A percentile compares a stretch with the other conserved stretches of the same genome.
Conservation (phyloP, 2,888 invertebrate species). For the Melanostoma scalare region DNA sequence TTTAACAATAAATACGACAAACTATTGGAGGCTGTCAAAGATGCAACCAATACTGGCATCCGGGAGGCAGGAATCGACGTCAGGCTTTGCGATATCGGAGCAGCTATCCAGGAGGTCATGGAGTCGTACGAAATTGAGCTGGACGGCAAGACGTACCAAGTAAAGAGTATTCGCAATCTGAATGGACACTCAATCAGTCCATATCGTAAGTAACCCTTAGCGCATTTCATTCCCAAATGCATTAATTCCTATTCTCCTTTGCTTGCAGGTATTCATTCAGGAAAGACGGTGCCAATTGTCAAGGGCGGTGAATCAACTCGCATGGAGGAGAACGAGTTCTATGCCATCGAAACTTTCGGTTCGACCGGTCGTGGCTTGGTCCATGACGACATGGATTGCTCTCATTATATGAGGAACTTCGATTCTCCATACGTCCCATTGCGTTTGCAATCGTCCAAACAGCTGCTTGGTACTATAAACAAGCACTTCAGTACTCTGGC, state of each 20-base stretch:
- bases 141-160: constrained; percentile 97
- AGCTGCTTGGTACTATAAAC: constrained; percentile 94
- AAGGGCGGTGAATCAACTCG: constrained; percentile 98
- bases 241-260: not conserved
- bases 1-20: constrained; percentile 98
- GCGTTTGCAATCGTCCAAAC: constrained; percentile 95
- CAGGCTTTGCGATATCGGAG: constrained; percentile 97
- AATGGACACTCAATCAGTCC: constrained; percentile 99
- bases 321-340: constrained; percentile 99
- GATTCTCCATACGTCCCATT: constrained; percentile 96
- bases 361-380: constrained; percentile 97
- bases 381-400: constrained; percentile 99
- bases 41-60: constrained; percentile 99
- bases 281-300: constrained; percentile 99
- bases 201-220: constrained; percentile 88
- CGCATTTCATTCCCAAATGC: not conserved
- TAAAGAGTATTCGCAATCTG: constrained; percentile 98
- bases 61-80: constrained; percentile 98
- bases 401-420: constrained; percentile 99
- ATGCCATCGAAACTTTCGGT: constrained; percentile 99
- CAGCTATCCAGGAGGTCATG: constrained; percentile 99
- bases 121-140: constrained; percentile 99
- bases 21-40: constrained; percentile 96
- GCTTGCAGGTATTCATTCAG: constrained; percentile 91
- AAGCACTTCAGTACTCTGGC: constrained; percentile 98